Evolutionary conservation across 1,140 invertebrate genomes (phyloP).

Genomic region (Drosophila prosaltans): DNA sequence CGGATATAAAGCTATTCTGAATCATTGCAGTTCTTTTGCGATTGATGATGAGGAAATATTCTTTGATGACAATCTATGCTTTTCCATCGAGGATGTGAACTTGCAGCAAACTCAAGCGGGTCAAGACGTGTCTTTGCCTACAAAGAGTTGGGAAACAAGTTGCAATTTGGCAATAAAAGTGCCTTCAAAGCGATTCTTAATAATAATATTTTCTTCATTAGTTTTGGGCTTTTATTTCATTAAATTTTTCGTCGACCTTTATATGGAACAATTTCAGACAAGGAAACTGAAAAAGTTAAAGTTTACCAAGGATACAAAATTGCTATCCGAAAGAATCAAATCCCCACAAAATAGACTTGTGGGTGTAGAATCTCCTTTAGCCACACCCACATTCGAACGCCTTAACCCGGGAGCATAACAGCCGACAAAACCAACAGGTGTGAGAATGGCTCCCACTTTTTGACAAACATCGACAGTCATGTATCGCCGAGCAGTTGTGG

Average conservation of each 20-base stretch:
- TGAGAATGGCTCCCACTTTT: constrained; percentile 51
- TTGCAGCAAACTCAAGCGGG: constrained; percentile 20
- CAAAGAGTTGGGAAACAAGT: constrained; percentile 20
- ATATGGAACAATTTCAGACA: constrained; percentile 40
- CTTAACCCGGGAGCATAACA: constrained; percentile 34
- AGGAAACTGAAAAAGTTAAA: constrained; percentile 36
- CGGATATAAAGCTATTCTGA: constrained; percentile 19
- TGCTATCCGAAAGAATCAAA: constrained; percentile 39
- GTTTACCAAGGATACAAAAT: constrained; percentile 36
- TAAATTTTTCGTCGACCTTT: constrained; percentile 31
- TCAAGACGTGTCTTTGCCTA: constrained; percentile 29
- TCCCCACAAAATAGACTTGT: constrained; percentile 42
- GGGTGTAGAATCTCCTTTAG: constrained; percentile 26
- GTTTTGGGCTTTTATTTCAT: constrained; percentile 52
- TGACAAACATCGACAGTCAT: constrained; percentile 55
- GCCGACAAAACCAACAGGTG: constrained; percentile 38
- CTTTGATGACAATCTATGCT: constrained; percentile 4
- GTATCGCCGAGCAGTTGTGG: constrained; percentile 25
- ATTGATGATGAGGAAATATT: neutral
- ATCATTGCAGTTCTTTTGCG: constrained; percentile 28
- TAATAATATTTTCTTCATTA: constrained; percentile 14
- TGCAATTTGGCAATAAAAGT: neutral
- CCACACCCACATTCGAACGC: constrained; percentile 41
- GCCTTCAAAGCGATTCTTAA: constrained; percentile 21
- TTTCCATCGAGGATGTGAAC: neutral